Percentiles rank a stretch among this genome's conserved stretches.
Conservation (phyloP, 2,797 vertebrate genomes). For the Poecilia picta region DNA sequence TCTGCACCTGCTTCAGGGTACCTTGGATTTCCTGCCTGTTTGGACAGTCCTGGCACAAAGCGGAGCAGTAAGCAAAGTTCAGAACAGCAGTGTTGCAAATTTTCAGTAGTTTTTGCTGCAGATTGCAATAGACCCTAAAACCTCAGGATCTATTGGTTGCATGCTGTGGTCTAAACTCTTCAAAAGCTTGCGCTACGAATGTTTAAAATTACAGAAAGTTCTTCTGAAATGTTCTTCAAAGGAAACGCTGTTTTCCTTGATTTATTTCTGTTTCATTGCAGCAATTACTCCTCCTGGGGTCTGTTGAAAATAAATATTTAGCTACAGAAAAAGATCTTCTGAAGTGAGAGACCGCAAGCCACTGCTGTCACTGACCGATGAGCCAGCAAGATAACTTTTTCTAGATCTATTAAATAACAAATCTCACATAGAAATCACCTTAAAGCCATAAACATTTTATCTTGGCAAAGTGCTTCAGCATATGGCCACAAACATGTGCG, state of each 20-base stretch:
- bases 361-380: slow-evolving; percentile 26
- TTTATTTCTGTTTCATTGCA: slow-evolving; percentile 26
- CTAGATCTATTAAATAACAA: not conserved
- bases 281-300: slow-evolving; percentile 6
- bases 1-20: slow-evolving; percentile 85
- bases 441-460: not conserved
- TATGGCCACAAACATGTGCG: slow-evolving; percentile 18
- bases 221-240: not conserved
- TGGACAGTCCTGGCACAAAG: slow-evolving; percentile 80
- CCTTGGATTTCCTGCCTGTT: slow-evolving; percentile 80
- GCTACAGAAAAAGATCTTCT: slow-evolving; percentile 10
- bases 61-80: not conserved
- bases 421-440: not conserved
- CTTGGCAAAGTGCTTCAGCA: not conserved
- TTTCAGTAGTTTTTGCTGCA: not conserved
- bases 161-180: not conserved
- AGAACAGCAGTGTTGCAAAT: not conserved
- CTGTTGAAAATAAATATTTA: slow-evolving; percentile 37
- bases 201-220: not conserved
- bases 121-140: not conserved
- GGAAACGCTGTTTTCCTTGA: slow-evolving; percentile 11
- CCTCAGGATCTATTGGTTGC: not conserved
- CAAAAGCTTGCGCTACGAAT: not conserved
- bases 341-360: slow-evolving; percentile 18
- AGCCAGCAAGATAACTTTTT: not conserved